Evolutionary conservation across 2,888 invertebrate genomes (phyloP).

Genomic region (Ochropacha duplaris): DNA sequence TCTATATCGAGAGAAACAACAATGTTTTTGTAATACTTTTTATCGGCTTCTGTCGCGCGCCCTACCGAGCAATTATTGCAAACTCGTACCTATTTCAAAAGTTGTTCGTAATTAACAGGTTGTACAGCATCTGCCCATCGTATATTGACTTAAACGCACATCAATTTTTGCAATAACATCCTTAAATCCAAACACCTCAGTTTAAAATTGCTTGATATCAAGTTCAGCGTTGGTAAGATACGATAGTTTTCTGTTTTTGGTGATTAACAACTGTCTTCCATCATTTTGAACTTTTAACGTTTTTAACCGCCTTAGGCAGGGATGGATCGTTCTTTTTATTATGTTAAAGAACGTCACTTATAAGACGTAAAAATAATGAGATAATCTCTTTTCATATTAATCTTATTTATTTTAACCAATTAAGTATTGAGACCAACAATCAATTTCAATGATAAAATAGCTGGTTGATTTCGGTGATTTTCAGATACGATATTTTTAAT

Average conservation of each 20-base stretch:
- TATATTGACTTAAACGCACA: constrained; percentile 17
- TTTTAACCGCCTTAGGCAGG: constrained; percentile 37
- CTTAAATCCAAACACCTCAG: constrained; percentile 13
- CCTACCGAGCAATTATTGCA: constrained; percentile 62
- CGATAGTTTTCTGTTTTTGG: constrained; percentile 45
- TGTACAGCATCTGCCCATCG: constrained; percentile 57
- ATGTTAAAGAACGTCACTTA: not conserved
- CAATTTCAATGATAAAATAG: not conserved
- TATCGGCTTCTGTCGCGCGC: constrained; percentile 58
- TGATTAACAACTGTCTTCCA: constrained; percentile 54
- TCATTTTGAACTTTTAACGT: constrained; percentile 44
- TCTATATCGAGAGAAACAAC: constrained; percentile 44
- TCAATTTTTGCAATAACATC: constrained; percentile 6
- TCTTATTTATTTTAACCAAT: not conserved
- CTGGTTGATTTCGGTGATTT: not conserved
- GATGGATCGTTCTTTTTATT: constrained; percentile 16
- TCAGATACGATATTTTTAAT: not conserved
- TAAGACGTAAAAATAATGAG: constrained; percentile 1
- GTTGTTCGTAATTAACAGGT: constrained; percentile 68
- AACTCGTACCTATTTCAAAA: constrained; percentile 63
- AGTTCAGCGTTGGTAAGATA: constrained; percentile 5
- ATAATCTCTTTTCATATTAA: not conserved
- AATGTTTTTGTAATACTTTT: constrained; percentile 53
- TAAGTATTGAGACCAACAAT: not conserved
- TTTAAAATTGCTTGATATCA: constrained; percentile 15